Conservation (phyloP, 2,113 vertebrate genomes). For the Cyanoliseus patagonus region DNA sequence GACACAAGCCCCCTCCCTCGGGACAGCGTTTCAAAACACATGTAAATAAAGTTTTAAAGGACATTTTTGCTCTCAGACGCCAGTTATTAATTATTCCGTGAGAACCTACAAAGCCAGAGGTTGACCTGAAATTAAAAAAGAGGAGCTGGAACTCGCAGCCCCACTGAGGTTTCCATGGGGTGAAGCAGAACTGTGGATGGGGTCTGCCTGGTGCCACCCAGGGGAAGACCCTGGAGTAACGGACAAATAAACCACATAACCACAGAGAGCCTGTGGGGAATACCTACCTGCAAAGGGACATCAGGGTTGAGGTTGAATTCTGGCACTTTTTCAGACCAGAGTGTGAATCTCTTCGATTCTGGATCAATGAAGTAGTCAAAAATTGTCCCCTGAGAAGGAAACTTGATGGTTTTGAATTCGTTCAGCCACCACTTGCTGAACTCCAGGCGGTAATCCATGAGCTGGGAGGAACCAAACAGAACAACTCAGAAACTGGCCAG, state of each 20-base stretch:
- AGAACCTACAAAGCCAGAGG: background rate
- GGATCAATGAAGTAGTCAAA: slow-evolving; percentile 81
- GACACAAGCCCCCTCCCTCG: background rate
- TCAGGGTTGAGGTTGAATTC: slow-evolving; percentile 71
- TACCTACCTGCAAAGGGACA: slow-evolving; percentile 73
- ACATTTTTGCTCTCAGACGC: background rate
- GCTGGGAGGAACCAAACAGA: slow-evolving; percentile 29
- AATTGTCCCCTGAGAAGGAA: slow-evolving; percentile 77
- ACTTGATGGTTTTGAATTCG: slow-evolving; percentile 78
- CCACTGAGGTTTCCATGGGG: background rate
- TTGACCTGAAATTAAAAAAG: background rate
- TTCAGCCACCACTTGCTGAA: slow-evolving; percentile 83
- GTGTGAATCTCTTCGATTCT: slow-evolving; percentile 65
- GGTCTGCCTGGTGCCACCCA: background rate
- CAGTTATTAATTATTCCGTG: background rate
- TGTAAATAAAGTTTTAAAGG: background rate
- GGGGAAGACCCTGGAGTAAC: background rate
- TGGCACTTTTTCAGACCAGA: slow-evolving; percentile 78
- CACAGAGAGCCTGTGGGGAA: too few species aligned
- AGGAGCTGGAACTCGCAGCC: background rate
- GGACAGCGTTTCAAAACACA: background rate
- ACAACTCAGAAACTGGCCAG: background rate
- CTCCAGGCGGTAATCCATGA: slow-evolving; percentile 74
- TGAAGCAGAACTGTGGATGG: rapidly evolving
- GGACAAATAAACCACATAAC: background rate